Evolutionary conservation across 2,797 vertebrate species (phyloP).

Genomic region (Anabas testudineus): DNA sequence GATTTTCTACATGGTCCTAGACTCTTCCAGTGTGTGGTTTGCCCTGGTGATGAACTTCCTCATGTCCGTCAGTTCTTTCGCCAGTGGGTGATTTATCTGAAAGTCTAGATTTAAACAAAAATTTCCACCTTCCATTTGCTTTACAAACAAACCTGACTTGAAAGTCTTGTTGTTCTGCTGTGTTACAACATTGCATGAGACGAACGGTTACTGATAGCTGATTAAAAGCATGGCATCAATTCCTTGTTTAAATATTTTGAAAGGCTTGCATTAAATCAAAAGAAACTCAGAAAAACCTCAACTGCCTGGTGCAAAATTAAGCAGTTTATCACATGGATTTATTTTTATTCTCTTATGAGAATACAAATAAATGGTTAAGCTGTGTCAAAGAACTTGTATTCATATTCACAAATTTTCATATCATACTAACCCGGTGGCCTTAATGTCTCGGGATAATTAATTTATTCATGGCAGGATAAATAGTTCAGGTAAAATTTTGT

Average conservation of each 20-base stretch:
- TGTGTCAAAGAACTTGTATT: not conserved
- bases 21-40: constrained; percentile 29
- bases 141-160: not conserved
- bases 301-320: too few relatives aligned
- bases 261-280: not conserved
- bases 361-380: not conserved
- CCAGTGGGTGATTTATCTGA: constrained; percentile 51
- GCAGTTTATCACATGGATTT: not conserved
- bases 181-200: not conserved
- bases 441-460: not conserved
- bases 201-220: not conserved
- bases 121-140: not conserved
- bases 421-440: not conserved
- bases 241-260: not conserved
- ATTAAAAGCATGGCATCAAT: constrained; percentile 1
- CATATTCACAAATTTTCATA: constrained; percentile 3
- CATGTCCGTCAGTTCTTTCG: not conserved
- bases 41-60: not conserved
- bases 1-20: constrained; percentile 20
- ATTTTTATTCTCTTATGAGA: not conserved
- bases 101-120: constrained; percentile 12
- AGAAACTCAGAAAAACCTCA: not conserved
- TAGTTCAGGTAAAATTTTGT: not conserved
- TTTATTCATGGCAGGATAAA: not conserved
- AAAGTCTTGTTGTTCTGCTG: not conserved